These are phyloP conservation scores for Chrysochloris asiatica DNA, from an alignment of 2,113 vertebrate species.

Conservation along the genomic window DNA sequence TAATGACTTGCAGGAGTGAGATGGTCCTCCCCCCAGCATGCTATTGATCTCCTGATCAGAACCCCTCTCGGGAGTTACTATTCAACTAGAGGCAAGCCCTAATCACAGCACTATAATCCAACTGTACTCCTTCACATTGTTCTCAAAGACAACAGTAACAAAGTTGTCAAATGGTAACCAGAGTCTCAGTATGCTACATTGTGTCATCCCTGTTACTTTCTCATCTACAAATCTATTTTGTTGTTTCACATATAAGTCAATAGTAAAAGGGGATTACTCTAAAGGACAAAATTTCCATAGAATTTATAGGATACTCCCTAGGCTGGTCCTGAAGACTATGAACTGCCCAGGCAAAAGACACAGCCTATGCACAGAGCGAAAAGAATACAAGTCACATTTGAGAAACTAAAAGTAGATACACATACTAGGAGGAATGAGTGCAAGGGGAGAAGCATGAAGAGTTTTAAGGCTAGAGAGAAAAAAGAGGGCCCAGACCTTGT, in stretches of 20 bases:
- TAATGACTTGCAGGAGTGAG: background rate
- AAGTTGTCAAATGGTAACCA: background rate
- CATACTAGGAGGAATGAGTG: background rate
- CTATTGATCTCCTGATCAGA: background rate
- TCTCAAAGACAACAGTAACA: background rate
- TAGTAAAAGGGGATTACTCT: background rate
- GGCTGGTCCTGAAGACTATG: background rate
- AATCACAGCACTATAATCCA: background rate
- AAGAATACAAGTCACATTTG: background rate
- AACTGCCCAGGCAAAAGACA: background rate
- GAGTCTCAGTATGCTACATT: background rate
- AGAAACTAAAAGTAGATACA: slow-evolving; percentile 15
- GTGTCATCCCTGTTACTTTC: background rate
- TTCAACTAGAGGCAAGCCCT: background rate
- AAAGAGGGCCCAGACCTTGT: background rate
- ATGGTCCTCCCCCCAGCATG: background rate
- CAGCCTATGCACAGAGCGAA: background rate
- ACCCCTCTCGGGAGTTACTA: background rate
- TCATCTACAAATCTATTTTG: background rate
- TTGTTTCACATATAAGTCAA: background rate
- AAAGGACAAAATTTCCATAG: background rate
- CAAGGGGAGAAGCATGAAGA: background rate
- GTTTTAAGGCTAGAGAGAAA: background rate
- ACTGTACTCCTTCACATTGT: background rate
- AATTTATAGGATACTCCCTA: background rate